These are phyloP conservation scores for Andrena haemorrhoa DNA, from an alignment of 2,888 invertebrate genomes.

Conservation along the genomic window DNA sequence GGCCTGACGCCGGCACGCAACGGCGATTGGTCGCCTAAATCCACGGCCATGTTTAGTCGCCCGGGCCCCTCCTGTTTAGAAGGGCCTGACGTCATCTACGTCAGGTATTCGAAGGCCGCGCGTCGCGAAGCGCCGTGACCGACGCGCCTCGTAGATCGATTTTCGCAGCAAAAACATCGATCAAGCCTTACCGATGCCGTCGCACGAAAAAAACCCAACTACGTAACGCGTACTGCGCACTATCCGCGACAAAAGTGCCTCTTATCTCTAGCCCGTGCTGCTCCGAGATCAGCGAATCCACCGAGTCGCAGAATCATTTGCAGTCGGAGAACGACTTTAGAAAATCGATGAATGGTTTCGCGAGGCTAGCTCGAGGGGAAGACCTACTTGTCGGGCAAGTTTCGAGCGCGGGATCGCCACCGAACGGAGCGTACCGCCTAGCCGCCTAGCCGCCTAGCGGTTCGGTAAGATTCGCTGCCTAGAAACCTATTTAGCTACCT, in stretches of 20 bases:
- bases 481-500: slow-evolving; percentile 42
- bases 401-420: slow-evolving; percentile 42
- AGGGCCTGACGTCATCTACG: slow-evolving; percentile 83
- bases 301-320: background rate
- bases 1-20: slow-evolving; percentile 43
- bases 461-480: slow-evolving; percentile 53
- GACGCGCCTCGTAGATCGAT: slow-evolving; percentile 56
- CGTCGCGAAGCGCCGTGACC: slow-evolving; percentile 61
- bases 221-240: background rate
- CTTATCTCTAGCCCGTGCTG: background rate
- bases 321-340: background rate
- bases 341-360: background rate
- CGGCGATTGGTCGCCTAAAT: slow-evolving; percentile 83
- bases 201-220: slow-evolving; percentile 28
- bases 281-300: background rate
- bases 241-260: background rate
- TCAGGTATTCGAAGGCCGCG: slow-evolving; percentile 65
- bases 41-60: slow-evolving; percentile 83
- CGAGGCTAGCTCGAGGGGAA: slow-evolving; percentile 5
- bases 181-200: slow-evolving; percentile 27
- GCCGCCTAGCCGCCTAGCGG: background rate
- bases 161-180: slow-evolving; percentile 52
- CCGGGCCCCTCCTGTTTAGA: slow-evolving; percentile 85
- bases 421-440: slow-evolving; percentile 6
- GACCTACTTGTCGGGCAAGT: slow-evolving; percentile 20